phyloP scores from a whole-genome alignment of 2,113 vertebrate species.

The Sebastes schlegelii region DNA sequence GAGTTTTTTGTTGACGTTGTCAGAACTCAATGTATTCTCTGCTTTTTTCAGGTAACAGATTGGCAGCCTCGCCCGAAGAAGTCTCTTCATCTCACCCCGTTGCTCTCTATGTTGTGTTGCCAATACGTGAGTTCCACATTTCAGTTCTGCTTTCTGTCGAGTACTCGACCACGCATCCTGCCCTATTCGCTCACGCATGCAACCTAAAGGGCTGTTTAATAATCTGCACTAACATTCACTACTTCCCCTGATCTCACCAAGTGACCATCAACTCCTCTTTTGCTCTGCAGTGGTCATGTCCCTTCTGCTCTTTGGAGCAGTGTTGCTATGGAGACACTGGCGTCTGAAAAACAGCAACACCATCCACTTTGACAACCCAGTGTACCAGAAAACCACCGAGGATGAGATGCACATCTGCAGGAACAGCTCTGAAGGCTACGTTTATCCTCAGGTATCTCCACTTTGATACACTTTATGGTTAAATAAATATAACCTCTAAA shows the following conservation, averaged over 20 bases:
- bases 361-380: constrained; percentile 93
- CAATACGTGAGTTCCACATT: constrained; percentile 83
- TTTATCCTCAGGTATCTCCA: constrained; percentile 87
- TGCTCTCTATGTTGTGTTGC: constrained; percentile 84
- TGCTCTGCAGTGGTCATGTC: constrained; percentile 75
- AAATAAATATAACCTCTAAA: neutral
- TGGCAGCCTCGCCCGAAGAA: constrained; percentile 39
- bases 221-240: neutral
- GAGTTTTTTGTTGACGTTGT: too few relatives aligned
- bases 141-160: neutral
- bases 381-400: constrained; percentile 93
- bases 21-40: neutral
- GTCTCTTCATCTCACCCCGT: constrained; percentile 52
- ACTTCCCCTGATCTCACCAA: neutral
- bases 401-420: constrained; percentile 90
- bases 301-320: constrained; percentile 79
- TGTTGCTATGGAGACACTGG: constrained; percentile 90
- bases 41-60: constrained; percentile 44
- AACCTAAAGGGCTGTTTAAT: neutral
- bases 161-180: neutral
- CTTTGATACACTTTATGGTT: neutral
- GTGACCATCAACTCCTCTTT: neutral
- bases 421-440: constrained; percentile 86
- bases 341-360: constrained; percentile 88
- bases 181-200: neutral